A percentile compares a stretch with the other conserved stretches of the same genome.
phyloP scores from a whole-genome alignment of 2,113 vertebrate genomes.

The Datnioides undecimradiatus region DNA sequence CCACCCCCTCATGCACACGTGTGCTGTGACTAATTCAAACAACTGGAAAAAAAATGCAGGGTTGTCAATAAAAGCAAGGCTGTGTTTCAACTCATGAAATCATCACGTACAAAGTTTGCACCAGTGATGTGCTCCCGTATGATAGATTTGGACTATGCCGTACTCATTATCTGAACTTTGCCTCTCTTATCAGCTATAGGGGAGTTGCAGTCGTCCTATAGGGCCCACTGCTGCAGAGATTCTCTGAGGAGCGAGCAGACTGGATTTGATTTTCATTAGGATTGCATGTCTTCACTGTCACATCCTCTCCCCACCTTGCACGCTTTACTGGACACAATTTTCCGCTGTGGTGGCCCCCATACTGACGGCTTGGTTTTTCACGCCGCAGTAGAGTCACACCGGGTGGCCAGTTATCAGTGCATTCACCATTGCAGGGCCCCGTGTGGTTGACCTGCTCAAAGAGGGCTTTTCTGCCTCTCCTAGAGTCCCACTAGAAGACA shows the following conservation, averaged over 20 bases:
- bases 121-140: neutral
- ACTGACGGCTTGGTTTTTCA: slow-evolving; percentile 74
- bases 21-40: slow-evolving; percentile 21
- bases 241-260: slow-evolving; percentile 47
- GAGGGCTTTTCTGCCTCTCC: slow-evolving; percentile 55
- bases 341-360: slow-evolving; percentile 72
- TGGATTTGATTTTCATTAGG: slow-evolving; percentile 84
- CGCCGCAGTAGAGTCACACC: slow-evolving; percentile 57
- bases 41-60: neutral
- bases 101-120: slow-evolving; percentile 20
- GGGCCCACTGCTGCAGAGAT: slow-evolving; percentile 49
- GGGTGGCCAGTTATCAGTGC: slow-evolving; percentile 73
- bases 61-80: slow-evolving; percentile 19
- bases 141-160: slow-evolving; percentile 8
- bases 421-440: slow-evolving; percentile 59
- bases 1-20: slow-evolving; percentile 3
- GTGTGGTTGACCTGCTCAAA: slow-evolving; percentile 64
- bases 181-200: slow-evolving; percentile 59
- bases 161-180: slow-evolving; percentile 51
- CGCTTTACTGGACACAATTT: slow-evolving; percentile 85
- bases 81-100: neutral
- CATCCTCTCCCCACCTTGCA: slow-evolving; percentile 74
- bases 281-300: slow-evolving; percentile 82
- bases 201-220: slow-evolving; percentile 29
- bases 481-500: slow-evolving; percentile 46